Evolutionary conservation across 2,888 invertebrate genomes (phyloP).

Genomic region (Lagria hirta): DNA sequence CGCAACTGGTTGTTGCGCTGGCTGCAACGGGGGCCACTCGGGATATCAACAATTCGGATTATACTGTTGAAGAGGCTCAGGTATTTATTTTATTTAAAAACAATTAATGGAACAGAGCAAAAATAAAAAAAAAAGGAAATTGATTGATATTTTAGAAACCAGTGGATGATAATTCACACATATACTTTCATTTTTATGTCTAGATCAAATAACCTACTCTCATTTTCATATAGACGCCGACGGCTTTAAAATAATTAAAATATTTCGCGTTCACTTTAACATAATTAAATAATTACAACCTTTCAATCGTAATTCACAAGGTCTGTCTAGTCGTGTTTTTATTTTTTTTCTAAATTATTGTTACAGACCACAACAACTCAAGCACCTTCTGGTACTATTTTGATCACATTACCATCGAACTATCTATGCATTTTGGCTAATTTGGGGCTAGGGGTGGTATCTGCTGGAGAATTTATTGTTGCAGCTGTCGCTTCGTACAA

Average conservation of each 20-base stretch:
- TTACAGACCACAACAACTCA: slow-evolving; percentile 14
- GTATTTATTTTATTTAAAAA: slow-evolving; percentile 22
- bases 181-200: no score
- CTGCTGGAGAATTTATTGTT: slow-evolving; percentile 58
- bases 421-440: slow-evolving; percentile 63
- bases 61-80: slow-evolving; percentile 32
- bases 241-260: slow-evolving; percentile 14
- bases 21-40: slow-evolving; percentile 64
- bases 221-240: slow-evolving; percentile 15
- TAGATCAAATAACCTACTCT: no score
- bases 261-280: slow-evolving; percentile 3
- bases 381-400: slow-evolving; percentile 20
- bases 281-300: no score
- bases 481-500: slow-evolving; percentile 59
- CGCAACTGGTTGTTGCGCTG: slow-evolving; percentile 63
- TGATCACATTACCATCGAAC: slow-evolving; percentile 53
- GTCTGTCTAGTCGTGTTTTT: no score
- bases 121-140: no score
- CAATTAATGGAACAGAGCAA: background rate
- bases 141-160: no score
- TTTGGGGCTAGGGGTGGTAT: slow-evolving; percentile 61
- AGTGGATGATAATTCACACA: no score
- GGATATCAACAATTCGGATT: slow-evolving; percentile 54
- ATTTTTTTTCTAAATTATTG: no score
- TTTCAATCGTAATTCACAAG: no score